A percentile compares a stretch with the other conserved stretches of the same genome.
These are phyloP conservation scores for Bucco capensis DNA, from an alignment of 2,113 vertebrate genomes.

Conservation along the genomic window DNA sequence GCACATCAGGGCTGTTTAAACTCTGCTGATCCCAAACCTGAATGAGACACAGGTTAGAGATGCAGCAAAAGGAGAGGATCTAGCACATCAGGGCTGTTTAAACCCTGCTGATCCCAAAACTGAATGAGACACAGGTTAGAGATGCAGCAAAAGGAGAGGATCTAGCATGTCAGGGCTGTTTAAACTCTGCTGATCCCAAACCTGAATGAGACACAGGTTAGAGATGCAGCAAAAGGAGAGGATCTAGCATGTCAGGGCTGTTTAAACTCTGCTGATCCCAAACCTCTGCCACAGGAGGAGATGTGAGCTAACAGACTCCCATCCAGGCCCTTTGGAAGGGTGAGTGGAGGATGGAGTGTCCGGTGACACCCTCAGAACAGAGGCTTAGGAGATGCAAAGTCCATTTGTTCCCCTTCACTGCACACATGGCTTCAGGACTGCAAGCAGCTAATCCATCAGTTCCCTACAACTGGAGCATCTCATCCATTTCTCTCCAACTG, in stretches of 20 bases:
- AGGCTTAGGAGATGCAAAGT: neutral
- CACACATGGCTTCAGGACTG: neutral
- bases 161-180: neutral
- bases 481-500: neutral
- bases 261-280: neutral
- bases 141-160: neutral
- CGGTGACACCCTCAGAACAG: neutral
- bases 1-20: neutral
- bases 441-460: neutral
- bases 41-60: neutral
- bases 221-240: neutral
- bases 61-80: neutral
- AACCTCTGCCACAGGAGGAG: neutral
- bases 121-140: neutral
- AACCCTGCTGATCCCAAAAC: neutral
- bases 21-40: neutral
- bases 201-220: neutral
- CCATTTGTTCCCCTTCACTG: neutral
- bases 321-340: neutral
- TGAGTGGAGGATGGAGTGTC: rapidly evolving
- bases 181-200: neutral
- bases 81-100: neutral
- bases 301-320: neutral
- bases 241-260: neutral
- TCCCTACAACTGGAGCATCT: neutral